Base-by-base conservation (phyloP, 2,113 vertebrate species). In the Vidua chalybeata region DNA sequence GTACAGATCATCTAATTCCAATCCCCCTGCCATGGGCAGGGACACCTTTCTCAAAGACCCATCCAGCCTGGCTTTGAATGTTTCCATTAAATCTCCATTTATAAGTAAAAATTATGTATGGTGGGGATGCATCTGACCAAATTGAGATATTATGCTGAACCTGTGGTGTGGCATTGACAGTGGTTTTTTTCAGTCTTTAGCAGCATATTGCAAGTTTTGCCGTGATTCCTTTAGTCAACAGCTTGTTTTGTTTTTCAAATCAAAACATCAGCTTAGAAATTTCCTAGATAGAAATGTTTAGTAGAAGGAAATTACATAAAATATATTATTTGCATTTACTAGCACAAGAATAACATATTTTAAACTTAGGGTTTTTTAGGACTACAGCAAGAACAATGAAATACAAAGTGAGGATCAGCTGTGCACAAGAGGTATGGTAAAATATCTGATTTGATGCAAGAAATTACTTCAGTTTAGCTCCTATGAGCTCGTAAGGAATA, bases 101-200 rank as follows among this genome's bases (percentile, higher is more conserved):
- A 15, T 46, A 27, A 43, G 13, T 41, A 49, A 49, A 90, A 52
- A 4, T 75, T 45, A 28, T 1, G 2, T 8, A 39, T 10, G 13
- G 20, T 30, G 10, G 1, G 21, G 4, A 30, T 55, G 10, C 14
- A 31, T 15, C 11, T 71, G 26, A 59, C 9, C 8, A 68, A 89
- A 80, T 1, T 0, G 2, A 56, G 13, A 7, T 35, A 48, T 4
- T 56, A 3, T 8, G 6, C 7, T 1, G 2, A 43, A 30, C 14
- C 17, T 27, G 19, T 15, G 26, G 45, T 10, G 13, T 27, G 33
- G 16, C 21, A 41, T 2, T 61, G 26, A 41, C 1, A n/a, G 24
- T n/a, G 33, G 20, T 0, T 12, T 73, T 74, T 68, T 87, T 61
- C 24, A 73, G 9, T 45, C 12, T 73, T 80, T 48, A 56, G 33